phyloP scores from a whole-genome alignment of 1,140 invertebrate genomes.

The Micrasema longulum region DNA sequence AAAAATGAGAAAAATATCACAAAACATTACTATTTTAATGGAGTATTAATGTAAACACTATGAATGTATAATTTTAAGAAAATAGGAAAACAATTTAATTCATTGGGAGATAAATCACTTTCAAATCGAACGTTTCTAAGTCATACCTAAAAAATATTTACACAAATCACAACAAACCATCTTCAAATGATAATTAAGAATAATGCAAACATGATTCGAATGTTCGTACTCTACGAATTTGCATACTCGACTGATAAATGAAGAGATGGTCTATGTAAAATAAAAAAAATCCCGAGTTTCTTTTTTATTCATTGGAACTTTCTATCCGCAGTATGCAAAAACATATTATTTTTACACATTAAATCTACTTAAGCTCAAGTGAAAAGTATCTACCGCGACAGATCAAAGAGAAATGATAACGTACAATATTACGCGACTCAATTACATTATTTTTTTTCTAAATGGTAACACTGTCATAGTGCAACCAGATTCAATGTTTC shows the following conservation, averaged over 20 bases:
- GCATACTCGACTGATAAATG: slow-evolving; percentile 2
- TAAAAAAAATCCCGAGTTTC: too few species aligned
- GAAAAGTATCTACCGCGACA: slow-evolving; percentile 33
- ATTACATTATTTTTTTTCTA: not conserved
- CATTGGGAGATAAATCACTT: too few species aligned
- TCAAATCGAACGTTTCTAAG: too few species aligned
- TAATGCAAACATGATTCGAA: not conserved
- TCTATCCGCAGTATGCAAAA: slow-evolving; percentile 14
- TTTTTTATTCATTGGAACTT: not conserved
- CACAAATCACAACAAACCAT: not conserved
- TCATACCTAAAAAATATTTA: too few species aligned
- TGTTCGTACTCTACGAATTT: not conserved
- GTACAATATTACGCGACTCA: not conserved
- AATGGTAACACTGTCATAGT: not conserved
- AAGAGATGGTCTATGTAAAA: not conserved
- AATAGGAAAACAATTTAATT: too few species aligned
- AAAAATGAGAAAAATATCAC: slow-evolving; percentile 4
- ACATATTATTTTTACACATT: not conserved
- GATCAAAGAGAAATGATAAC: slow-evolving; percentile 5
- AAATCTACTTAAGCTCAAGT: slow-evolving; percentile 23
- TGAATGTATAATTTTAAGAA: too few species aligned
- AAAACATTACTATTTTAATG: not conserved
- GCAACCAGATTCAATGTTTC: not conserved
- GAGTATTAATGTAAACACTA: too few species aligned
- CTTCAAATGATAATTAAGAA: not conserved